Conservation (phyloP, 2,797 vertebrate genomes). For the Bufotes viridis region DNA sequence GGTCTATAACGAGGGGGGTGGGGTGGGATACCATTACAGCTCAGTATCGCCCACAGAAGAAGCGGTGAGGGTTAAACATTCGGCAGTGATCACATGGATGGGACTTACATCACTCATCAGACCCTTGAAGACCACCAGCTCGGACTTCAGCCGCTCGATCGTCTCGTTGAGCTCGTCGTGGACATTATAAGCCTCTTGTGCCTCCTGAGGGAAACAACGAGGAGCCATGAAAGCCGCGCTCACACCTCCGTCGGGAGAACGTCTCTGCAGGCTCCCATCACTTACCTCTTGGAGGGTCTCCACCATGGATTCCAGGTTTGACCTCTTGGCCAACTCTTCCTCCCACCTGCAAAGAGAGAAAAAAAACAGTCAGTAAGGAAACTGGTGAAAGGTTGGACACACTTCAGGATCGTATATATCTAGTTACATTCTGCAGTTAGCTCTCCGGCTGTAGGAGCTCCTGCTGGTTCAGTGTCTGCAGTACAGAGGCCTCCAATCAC, state of each 20-base stretch:
- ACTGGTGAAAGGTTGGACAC: too few relatives aligned
- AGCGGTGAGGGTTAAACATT: slow-evolving; percentile 51
- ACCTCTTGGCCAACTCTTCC: slow-evolving; percentile 87
- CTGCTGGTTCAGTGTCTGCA: too few relatives aligned
- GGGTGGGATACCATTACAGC: slow-evolving; percentile 66
- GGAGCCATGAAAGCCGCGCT: background rate
- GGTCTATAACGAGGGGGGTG: background rate
- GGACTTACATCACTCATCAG: slow-evolving; percentile 96
- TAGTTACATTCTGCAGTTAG: background rate
- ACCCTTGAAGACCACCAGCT: slow-evolving; percentile 97
- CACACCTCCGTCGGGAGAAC: background rate
- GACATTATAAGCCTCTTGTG: slow-evolving; percentile 84
- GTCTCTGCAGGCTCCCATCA: background rate
- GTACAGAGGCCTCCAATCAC: too few relatives aligned
- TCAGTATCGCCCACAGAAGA: slow-evolving; percentile 54
- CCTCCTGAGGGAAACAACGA: slow-evolving; percentile 75
- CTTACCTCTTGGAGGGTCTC: slow-evolving; percentile 90
- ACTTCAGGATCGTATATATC: background rate
- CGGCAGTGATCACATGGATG: slow-evolving; percentile 50
- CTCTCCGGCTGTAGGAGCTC: background rate
- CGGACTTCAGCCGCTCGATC: slow-evolving; percentile 92
- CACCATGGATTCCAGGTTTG: slow-evolving; percentile 89
- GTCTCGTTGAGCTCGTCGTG: slow-evolving; percentile 92
- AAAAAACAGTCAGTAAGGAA: background rate
- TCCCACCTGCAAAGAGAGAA: slow-evolving; percentile 86